Base-by-base conservation (phyloP, 2,113 vertebrate species). In the Empidonax alnorum region DNA sequence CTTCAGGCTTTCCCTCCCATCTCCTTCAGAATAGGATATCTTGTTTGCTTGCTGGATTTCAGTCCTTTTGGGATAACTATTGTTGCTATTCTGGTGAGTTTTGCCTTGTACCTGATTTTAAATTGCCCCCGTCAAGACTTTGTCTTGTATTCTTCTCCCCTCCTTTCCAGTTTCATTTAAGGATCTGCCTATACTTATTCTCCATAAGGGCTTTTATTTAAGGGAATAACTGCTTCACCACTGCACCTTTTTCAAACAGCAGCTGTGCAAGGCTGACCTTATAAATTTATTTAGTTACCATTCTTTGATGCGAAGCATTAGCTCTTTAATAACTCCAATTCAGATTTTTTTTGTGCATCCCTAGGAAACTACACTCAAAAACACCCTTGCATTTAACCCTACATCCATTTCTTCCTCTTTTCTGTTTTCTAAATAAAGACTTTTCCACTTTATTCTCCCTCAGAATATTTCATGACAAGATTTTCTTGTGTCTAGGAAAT, bases 371-470 rank as follows among this genome's bases (percentile, higher is more conserved):
- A 5, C 7, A 14, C 19, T 9, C 7, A 41, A 87, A 74, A 52
- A 7, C 1, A 0, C 1, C 2, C 4, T 10, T 41, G 5, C 0
- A 2, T 58, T 76, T 69, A 77, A 44, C 13, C 33, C 4, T 41
- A 31, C 7, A 41, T n/a, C 12, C 5, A 31, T n/a, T 59, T 68
- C 15, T 55, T 61, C 17, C 19, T 31, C 20, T 68, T 81, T 71
- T 6, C 23, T 56, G 18, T 8, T 55, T 75, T 85, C 82, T 61
- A 42, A 87, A 90, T 0, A 7, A 35, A 86, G 47, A 33, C 6
- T 68, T 79, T 41, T 52, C 39, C 3, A 21, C 67, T 92, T 84
- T 31, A 62, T 53, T 78, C 15, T 71, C 5, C 20, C 31, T 67
- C 15, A 9, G 33, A 18, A 67, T 58, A 53, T 82, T 66, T 58